Evolutionary conservation across 2,113 vertebrate genomes (phyloP).

Genomic region (Aldabrachelys gigantea): DNA sequence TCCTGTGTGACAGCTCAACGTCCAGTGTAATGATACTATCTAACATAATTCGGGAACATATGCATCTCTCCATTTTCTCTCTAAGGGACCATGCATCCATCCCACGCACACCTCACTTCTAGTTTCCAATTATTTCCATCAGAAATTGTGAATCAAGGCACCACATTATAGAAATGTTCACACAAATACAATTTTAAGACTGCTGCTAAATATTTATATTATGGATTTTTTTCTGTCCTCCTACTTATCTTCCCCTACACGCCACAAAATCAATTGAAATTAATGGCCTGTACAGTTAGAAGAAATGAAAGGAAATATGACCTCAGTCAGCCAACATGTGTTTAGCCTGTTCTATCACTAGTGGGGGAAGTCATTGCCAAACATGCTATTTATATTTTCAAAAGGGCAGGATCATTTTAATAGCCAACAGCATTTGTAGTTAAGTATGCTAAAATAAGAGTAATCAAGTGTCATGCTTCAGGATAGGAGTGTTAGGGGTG

Average conservation of each 20-base stretch:
- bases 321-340: background rate
- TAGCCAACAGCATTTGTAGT: background rate
- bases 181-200: background rate
- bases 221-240: background rate
- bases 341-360: slow-evolving; percentile 21
- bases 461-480: background rate
- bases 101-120: background rate
- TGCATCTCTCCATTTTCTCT: fast-evolving
- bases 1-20: background rate
- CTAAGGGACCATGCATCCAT: fast-evolving
- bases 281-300: background rate
- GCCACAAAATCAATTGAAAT: background rate
- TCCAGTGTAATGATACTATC: fast-evolving
- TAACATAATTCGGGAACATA: background rate
- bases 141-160: background rate
- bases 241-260: background rate
- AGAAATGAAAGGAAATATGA: background rate
- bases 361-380: background rate
- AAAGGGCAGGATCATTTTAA: slow-evolving; percentile 3
- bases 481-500: background rate
- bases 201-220: background rate
- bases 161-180: background rate
- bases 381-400: background rate
- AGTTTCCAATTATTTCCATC: background rate
- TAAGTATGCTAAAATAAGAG: background rate